Conservation (phyloP, 1,140 invertebrate species). For the Drosophila neocordata region DNA sequence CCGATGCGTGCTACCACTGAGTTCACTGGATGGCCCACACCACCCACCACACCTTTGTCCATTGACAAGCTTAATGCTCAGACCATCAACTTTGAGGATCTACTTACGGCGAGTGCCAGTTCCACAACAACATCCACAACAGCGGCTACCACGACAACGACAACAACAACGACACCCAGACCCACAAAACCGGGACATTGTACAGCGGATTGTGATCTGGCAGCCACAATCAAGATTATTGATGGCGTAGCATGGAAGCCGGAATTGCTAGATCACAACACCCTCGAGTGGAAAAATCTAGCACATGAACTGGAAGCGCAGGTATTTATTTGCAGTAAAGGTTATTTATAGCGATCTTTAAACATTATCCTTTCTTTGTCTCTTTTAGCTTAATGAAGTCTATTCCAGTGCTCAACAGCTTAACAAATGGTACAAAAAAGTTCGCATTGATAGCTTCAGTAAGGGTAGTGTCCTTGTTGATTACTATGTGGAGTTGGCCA, state of each 20-base stretch:
- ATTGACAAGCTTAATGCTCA: constrained; percentile 91
- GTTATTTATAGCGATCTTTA: not conserved
- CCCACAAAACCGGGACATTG: constrained; percentile 93
- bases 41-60: constrained; percentile 92
- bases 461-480: constrained; percentile 94
- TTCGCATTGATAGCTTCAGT: constrained; percentile 94
- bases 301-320: constrained; percentile 91
- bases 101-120: constrained; percentile 69
- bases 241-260: constrained; percentile 92
- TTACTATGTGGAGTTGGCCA: constrained; percentile 92
- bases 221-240: constrained; percentile 92
- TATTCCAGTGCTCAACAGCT: constrained; percentile 89
- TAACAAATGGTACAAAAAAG: constrained; percentile 92
- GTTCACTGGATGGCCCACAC: constrained; percentile 94
- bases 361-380: not conserved
- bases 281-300: constrained; percentile 91
- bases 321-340: constrained; percentile 82
- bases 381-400: constrained; percentile 89
- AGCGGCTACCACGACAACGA: constrained; percentile 90
- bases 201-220: constrained; percentile 90
- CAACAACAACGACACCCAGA: constrained; percentile 88
- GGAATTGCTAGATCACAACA: constrained; percentile 92
- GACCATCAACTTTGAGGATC: constrained; percentile 82
- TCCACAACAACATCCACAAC: constrained; percentile 85
- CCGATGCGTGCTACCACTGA: constrained; percentile 92